Conservation (phyloP, 2,888 invertebrate genomes). For the Drosophila setosimentum region DNA sequence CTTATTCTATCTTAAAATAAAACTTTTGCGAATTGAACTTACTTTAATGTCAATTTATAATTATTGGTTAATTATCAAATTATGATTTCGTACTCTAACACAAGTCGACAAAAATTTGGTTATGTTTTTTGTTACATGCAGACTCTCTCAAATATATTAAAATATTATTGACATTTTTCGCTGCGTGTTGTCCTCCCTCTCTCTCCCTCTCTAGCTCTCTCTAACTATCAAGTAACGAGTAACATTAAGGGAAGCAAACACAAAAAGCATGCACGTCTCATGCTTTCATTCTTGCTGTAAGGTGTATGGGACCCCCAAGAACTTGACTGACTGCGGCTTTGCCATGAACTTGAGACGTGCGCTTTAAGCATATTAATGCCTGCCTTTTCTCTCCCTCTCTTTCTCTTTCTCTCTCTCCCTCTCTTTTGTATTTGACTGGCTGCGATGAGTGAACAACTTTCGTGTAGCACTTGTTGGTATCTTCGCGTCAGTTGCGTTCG, state of each 20-base stretch:
- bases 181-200: neutral
- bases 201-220: neutral
- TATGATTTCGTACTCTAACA: neutral
- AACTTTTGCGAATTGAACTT: neutral
- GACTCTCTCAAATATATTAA: neutral
- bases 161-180: neutral
- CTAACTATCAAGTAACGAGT: neutral
- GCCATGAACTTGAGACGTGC: conserved; percentile 13
- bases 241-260: neutral
- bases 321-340: conserved; percentile 17
- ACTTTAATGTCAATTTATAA: neutral
- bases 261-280: neutral
- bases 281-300: neutral
- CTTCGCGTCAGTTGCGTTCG: conserved; percentile 45
- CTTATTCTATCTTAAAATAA: neutral
- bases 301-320: conserved; percentile 9
- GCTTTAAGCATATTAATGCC: neutral
- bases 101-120: neutral
- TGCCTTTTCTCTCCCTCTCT: conserved; percentile 4
- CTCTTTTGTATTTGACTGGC: neutral
- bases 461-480: conserved; percentile 34
- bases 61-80: neutral
- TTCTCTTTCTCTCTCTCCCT: neutral
- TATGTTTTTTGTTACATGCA: neutral
- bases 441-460: conserved; percentile 25